These are phyloP conservation scores for Palythoa caribaeorum DNA, from an alignment of 92 coral and sea anemone species.

Conservation along the genomic window DNA sequence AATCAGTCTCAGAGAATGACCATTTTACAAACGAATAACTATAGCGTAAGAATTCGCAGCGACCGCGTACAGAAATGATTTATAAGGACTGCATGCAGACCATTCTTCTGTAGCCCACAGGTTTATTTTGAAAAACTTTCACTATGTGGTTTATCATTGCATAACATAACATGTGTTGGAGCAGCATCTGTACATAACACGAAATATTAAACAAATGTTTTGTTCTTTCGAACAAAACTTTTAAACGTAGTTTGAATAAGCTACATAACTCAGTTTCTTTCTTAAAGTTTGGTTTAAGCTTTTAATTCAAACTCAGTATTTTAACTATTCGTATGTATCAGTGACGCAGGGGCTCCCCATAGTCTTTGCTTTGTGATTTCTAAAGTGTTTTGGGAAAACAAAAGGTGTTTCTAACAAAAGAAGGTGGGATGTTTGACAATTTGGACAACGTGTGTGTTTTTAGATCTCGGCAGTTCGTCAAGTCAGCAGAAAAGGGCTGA, in stretches of 20 bases:
- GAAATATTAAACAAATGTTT: no score
- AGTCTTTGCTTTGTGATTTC: constrained; percentile 14
- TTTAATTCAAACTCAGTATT: neutral
- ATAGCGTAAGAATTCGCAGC: neutral
- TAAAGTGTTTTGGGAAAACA: constrained; percentile 45
- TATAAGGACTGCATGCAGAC: neutral
- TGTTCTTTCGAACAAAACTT: no score
- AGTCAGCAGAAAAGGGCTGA: constrained; percentile 16
- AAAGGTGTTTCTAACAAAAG: constrained; percentile 13
- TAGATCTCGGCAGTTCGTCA: constrained; percentile 23
- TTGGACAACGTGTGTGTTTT: constrained; percentile 8
- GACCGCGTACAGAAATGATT: constrained; percentile 20
- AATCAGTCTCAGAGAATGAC: neutral
- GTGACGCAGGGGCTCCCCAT: constrained; percentile 20
- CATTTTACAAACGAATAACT: neutral
- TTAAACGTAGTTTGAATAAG: neutral
- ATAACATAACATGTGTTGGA: neutral
- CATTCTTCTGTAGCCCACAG: neutral
- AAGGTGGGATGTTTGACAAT: constrained; percentile 36
- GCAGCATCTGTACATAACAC: no score
- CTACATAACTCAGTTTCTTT: neutral
- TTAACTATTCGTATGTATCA: neutral
- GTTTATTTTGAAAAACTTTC: neutral
- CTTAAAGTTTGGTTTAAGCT: neutral
- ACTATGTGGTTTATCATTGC: neutral